Conservation (phyloP, 2,797 vertebrate species). For the Spea hammondii region DNA sequence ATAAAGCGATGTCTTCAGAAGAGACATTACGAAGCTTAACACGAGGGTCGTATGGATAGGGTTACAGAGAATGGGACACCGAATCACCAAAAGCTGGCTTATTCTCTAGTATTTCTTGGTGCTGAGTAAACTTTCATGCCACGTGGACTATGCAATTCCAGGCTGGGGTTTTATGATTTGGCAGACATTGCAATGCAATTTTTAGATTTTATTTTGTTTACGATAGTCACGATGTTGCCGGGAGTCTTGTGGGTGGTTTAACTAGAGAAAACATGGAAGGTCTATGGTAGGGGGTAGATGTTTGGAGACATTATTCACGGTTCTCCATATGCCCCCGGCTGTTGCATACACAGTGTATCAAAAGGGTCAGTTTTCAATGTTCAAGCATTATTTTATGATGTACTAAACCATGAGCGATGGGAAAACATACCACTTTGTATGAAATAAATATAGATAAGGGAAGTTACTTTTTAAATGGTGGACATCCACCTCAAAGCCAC, state of each 20-base stretch:
- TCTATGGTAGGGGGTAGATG: not conserved
- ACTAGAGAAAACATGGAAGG: not conserved
- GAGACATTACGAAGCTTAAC: too few relatives aligned
- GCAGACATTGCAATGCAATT: not conserved
- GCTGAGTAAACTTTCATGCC: conserved; percentile 56
- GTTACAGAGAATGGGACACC: not conserved
- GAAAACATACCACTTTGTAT: conserved; percentile 66
- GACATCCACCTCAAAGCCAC: conserved; percentile 10
- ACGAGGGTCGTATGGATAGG: not conserved
- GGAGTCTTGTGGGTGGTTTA: not conserved
- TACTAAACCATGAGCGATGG: conserved; percentile 67
- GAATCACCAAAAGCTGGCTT: not conserved
- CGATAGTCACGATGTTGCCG: not conserved
- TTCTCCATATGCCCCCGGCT: conserved; percentile 53
- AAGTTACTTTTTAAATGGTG: not conserved
- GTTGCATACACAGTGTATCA: conserved; percentile 63
- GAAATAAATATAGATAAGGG: conserved; percentile 64
- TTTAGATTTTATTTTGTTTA: not conserved
- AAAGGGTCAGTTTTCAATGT: conserved; percentile 55
- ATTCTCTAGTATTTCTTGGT: conserved; percentile 55
- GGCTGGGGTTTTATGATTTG: conserved; percentile 11
- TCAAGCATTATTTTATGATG: conserved; percentile 57
- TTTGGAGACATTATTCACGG: conserved; percentile 33
- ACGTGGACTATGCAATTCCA: conserved; percentile 68
- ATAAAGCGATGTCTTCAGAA: too few relatives aligned